These are phyloP conservation scores for Rapana venosa DNA, from an alignment of 2,888 invertebrate genomes.

Conservation along the genomic window DNA sequence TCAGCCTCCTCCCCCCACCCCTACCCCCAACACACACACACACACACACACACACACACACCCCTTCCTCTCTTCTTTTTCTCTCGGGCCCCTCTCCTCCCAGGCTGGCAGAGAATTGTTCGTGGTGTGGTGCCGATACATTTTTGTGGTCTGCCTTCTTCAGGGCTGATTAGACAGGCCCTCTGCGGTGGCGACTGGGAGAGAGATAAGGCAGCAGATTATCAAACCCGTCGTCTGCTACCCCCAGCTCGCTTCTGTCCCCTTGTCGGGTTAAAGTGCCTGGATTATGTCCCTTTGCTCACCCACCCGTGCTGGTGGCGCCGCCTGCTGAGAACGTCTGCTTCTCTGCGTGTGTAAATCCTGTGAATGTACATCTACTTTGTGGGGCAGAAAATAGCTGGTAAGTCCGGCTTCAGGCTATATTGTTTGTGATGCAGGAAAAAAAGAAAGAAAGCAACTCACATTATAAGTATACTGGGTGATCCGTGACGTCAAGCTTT, in stretches of 20 bases:
- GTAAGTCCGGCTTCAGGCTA: background rate
- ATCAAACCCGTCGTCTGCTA: conserved; percentile 17
- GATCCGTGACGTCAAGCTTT: too few species aligned
- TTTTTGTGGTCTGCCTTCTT: conserved; percentile 19
- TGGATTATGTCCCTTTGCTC: conserved; percentile 26
- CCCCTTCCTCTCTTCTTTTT: background rate
- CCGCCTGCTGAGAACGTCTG: background rate
- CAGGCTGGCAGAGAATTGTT: background rate
- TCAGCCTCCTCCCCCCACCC: too few species aligned
- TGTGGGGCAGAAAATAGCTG: background rate
- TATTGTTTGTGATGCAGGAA: too few species aligned
- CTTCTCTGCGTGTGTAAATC: too few species aligned
- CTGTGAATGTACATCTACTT: too few species aligned
- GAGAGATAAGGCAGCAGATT: conserved; percentile 31
- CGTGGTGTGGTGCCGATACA: background rate
- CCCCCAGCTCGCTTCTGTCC: conserved; percentile 2
- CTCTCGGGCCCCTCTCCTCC: background rate
- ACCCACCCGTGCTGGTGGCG: conserved; percentile 16
- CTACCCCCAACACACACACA: background rate
- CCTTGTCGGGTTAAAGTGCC: conserved; percentile 22
- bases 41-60: conserved; percentile 6
- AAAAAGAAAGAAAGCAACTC: background rate
- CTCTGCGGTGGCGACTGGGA: background rate
- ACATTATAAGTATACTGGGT: too few species aligned
- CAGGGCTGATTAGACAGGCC: background rate